phyloP scores from a whole-genome alignment of 2,113 vertebrate genomes.

The Ginglymostoma cirratum region DNA sequence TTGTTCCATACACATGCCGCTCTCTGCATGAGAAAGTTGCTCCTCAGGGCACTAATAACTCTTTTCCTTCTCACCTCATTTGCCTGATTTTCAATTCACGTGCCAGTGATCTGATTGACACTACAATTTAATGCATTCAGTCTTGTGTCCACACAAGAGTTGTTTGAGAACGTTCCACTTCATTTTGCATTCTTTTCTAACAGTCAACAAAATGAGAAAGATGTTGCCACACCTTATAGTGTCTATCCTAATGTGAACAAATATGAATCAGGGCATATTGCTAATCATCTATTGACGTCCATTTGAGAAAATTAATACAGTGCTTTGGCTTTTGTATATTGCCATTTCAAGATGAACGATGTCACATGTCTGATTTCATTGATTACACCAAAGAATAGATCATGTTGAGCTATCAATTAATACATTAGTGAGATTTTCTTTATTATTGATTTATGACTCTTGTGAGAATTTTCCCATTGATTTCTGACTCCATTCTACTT shows the following conservation, averaged over 20 bases:
- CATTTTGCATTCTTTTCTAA: not conserved
- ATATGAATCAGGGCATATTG: not conserved
- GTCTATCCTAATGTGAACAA: not conserved
- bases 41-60: no score
- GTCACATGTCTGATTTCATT: not conserved
- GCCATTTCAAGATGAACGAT: not conserved
- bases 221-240: not conserved
- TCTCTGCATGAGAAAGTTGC: no score
- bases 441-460: no score
- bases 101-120: not conserved
- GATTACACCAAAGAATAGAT: not conserved
- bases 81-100: not conserved
- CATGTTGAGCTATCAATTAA: not conserved
- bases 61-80: not conserved
- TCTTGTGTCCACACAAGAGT: not conserved
- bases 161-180: not conserved
- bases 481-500: slow-evolving; percentile 23
- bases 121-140: not conserved
- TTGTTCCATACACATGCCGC: no score
- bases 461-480: not conserved
- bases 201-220: not conserved
- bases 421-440: not conserved
- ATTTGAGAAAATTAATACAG: not conserved
- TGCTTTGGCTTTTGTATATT: not conserved
- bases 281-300: not conserved